Percentiles rank a stretch among this genome's conserved stretches.
phyloP scores from a whole-genome alignment of 2,113 vertebrate genomes.

The Chiloscyllium plagiosum region DNA sequence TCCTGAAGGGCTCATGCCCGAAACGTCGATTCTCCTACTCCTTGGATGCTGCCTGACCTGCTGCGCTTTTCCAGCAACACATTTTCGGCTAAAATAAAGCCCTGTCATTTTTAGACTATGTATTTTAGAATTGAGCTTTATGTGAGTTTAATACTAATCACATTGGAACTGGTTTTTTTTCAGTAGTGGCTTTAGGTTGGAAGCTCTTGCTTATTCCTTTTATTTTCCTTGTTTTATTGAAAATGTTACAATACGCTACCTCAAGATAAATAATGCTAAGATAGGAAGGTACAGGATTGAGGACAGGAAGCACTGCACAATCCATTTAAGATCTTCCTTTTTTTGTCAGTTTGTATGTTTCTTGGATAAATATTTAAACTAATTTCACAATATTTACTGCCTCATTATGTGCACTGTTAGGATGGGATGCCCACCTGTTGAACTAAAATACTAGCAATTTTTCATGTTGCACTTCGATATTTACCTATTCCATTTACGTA shows the following conservation, averaged over 20 bases:
- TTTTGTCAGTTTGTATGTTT: background rate
- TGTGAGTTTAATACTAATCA: background rate
- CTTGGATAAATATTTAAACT: background rate
- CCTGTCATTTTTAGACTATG: background rate
- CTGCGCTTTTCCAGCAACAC: too few relatives aligned
- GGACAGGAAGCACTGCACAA: background rate
- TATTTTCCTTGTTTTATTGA: background rate
- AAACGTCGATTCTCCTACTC: too few relatives aligned
- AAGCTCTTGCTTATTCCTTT: background rate
- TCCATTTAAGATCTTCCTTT: background rate
- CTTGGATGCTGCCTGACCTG: too few relatives aligned
- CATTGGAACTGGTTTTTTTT: background rate
- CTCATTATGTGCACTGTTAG: background rate
- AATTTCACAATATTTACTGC: background rate
- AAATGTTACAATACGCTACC: too few relatives aligned
- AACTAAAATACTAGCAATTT: background rate
- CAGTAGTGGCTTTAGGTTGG: background rate
- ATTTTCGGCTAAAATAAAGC: background rate
- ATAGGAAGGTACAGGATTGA: background rate
- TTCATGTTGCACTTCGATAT: too few relatives aligned
- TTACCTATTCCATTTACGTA: too few relatives aligned
- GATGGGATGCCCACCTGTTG: background rate
- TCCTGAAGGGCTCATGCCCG: too few relatives aligned
- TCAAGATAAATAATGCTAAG: too few relatives aligned
- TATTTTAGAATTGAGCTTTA: background rate